phyloP scores from a whole-genome alignment of 2,888 invertebrate genomes.

The Masnerella sp. region DNA sequence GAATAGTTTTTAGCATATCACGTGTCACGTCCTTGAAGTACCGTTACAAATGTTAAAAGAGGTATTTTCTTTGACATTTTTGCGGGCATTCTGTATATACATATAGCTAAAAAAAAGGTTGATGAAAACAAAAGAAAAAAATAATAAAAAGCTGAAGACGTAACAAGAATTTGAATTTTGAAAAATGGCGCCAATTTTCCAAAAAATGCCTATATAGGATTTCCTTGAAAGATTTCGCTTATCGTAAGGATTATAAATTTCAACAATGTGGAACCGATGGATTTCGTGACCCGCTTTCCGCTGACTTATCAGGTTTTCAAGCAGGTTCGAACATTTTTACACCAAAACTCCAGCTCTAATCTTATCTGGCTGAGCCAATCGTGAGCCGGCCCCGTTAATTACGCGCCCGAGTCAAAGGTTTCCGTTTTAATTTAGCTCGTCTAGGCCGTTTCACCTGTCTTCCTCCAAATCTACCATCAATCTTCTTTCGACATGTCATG shows the following conservation, averaged over 20 bases:
- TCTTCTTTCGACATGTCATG: not conserved
- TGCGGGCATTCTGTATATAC: too few species aligned
- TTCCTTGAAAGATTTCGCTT: not conserved
- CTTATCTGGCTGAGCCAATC: slow-evolving; percentile 24
- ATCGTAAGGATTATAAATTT: not conserved
- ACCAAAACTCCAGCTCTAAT: slow-evolving; percentile 17
- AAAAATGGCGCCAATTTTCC: not conserved
- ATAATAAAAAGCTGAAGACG: too few species aligned
- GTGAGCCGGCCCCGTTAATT: slow-evolving; percentile 20
- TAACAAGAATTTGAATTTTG: too few species aligned
- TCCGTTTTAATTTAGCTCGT: not conserved
- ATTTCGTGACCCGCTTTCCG: slow-evolving; percentile 17
- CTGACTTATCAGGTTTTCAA: slow-evolving; percentile 18
- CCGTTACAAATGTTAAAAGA: not conserved
- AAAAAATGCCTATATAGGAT: not conserved
- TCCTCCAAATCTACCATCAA: not conserved
- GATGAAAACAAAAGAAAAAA: too few species aligned
- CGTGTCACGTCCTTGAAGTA: not conserved
- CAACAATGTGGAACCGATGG: not conserved
- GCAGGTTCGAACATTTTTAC: slow-evolving; percentile 25
- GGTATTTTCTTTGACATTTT: not conserved
- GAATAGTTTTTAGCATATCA: too few species aligned
- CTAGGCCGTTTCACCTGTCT: not conserved
- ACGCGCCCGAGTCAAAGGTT: not conserved
- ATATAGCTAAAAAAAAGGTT: not conserved